Evolutionary conservation across 23 tunicate genomes (phyloP).

Genomic region (Botrylloides violaceus): DNA sequence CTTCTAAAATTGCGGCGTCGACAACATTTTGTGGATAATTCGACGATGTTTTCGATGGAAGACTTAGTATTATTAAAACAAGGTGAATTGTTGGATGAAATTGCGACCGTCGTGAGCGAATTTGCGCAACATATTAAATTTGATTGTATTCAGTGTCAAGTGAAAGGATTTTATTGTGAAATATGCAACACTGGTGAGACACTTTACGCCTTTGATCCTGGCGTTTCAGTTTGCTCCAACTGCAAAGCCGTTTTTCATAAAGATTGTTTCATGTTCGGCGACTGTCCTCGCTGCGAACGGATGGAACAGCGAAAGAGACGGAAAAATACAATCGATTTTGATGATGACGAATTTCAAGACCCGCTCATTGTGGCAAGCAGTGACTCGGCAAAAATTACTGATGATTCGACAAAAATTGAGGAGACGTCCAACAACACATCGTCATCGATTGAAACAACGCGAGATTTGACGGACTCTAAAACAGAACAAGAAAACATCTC

Average conservation of each 20-base stretch:
- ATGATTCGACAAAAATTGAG: no score
- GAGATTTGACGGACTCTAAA: not conserved
- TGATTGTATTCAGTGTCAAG: conserved; percentile 76
- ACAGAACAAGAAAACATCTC: not conserved
- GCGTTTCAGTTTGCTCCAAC: conserved; percentile 56
- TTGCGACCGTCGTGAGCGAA: conserved; percentile 42
- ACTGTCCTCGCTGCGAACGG: conserved; percentile 67
- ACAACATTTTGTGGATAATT: conserved; percentile 89
- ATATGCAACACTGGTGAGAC: conserved; percentile 82
- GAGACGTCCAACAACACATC: no score
- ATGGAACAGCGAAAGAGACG: conserved; percentile 5
- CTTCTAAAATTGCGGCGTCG: conserved; percentile 54
- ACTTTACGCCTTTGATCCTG: conserved; percentile 75
- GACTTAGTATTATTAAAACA: conserved; percentile 44
- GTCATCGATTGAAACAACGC: not conserved
- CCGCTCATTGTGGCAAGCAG: not conserved
- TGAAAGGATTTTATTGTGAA: conserved; percentile 94
- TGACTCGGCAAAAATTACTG: not conserved
- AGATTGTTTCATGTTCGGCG: conserved; percentile 59
- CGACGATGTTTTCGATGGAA: conserved; percentile 69
- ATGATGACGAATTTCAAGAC: not conserved
- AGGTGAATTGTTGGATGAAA: conserved; percentile 39
- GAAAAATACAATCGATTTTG: not conserved
- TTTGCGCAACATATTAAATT: conserved; percentile 86
- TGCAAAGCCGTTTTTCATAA: conserved; percentile 88